Evolutionary conservation across 1,140 invertebrate species (phyloP), one percentile per base, ranked within the genome.

Genomic region (Geopemphigus sp.): DNA sequence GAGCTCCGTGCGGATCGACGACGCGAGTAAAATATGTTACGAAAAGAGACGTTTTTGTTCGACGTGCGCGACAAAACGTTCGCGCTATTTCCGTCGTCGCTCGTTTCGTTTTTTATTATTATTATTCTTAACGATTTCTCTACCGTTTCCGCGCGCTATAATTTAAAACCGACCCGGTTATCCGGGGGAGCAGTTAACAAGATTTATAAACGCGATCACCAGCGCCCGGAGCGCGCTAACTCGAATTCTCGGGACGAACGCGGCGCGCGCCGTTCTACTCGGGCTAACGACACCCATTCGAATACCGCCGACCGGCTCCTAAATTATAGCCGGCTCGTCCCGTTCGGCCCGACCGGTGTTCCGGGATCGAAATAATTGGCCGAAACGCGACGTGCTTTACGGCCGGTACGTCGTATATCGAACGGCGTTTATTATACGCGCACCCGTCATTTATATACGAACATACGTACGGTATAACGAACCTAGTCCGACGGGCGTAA

Each of bases 121-220:
- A 5, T 45, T 45, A 11, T 45, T n/a, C 17, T 47, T 22, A 8
- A 22, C 39, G 32, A 39, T 39, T 39, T n/a, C n/a, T n/a, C n/a
- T n/a, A n/a, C 32, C 32, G 32, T n/a, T n/a, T n/a, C 3, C 32
- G 32, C 32, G 1, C 14, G 22, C 15, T 10, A 14, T 54, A 29
- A 70, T 26, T 56, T 56, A 19, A 22, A 56, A 32, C n/a, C 5
- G 10, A 45, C 11, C 22, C 4, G 22, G 1, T 54, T 1, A 19
- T 19, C 53, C 64, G 19, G n/a, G n/a, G n/a, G n/a, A 56, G 22
- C 12, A 59, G n/a, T 59, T 59, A 59, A 59, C 56, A 24, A 59
- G 56, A 59, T 59, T 59, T 59, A 59, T 59, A 59, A 59, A 24
- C 22, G 56, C 56, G 47, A 45, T n/a, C 54, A 15, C 54, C 15